A percentile compares a stretch with the other conserved stretches of the same genome.
These are phyloP conservation scores for Aphelinus certus DNA, from an alignment of 1,140 invertebrate genomes.

Conservation along the genomic window DNA sequence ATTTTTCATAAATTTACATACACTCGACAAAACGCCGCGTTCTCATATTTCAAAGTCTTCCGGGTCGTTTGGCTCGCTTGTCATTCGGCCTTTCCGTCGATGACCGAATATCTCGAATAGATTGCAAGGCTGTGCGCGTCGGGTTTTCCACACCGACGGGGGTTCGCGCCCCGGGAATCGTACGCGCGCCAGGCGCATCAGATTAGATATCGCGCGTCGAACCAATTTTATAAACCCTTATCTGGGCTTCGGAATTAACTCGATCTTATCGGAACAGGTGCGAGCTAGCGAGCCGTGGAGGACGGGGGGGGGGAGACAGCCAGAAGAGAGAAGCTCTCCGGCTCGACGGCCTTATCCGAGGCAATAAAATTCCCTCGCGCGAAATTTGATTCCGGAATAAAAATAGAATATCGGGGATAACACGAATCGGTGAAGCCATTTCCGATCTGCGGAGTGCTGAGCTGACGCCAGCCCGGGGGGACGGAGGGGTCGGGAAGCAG, in stretches of 20 bases:
- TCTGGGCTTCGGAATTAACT: not conserved
- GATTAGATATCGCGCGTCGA: slow-evolving; percentile 16
- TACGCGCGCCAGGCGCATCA: slow-evolving; percentile 9
- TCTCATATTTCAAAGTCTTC: slow-evolving; percentile 49
- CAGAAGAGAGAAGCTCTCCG: not conserved
- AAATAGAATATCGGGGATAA: slow-evolving; percentile 64
- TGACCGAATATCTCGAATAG: slow-evolving; percentile 49
- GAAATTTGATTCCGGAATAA: slow-evolving; percentile 66
- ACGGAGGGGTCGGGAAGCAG: slow-evolving; percentile 41
- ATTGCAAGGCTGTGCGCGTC: slow-evolving; percentile 32
- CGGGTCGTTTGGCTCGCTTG: slow-evolving; percentile 52
- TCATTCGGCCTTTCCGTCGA: slow-evolving; percentile 55
- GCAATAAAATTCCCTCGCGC: slow-evolving; percentile 55
- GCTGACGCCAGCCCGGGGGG: slow-evolving; percentile 27
- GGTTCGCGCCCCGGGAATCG: slow-evolving; percentile 31
- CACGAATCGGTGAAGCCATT: slow-evolving; percentile 67
- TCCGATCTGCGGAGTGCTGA: slow-evolving; percentile 53
- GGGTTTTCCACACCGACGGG: slow-evolving; percentile 16
- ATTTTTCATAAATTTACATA: slow-evolving; percentile 31
- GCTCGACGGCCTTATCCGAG: slow-evolving; percentile 3
- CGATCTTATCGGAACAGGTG: not conserved
- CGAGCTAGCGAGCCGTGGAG: not conserved
- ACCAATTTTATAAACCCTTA: slow-evolving; percentile 22
- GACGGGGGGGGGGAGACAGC: not conserved
- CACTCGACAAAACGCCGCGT: not conserved